phyloP scores from a whole-genome alignment of 2,888 invertebrate genomes.

The Antheraea assamensis region DNA sequence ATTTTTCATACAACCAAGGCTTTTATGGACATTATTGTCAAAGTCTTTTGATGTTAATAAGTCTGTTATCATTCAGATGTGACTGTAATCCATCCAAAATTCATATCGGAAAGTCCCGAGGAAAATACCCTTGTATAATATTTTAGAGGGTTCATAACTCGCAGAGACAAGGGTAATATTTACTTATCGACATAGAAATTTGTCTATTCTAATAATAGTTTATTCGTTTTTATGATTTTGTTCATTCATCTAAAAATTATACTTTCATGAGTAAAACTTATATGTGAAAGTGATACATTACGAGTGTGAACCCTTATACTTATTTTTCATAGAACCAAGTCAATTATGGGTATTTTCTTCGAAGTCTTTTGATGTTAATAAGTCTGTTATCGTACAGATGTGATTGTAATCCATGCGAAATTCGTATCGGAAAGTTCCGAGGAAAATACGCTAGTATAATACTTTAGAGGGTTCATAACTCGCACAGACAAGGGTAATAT shows the following conservation, averaged over 20 bases:
- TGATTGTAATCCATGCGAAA: slow-evolving; percentile 45
- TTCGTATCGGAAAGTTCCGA: slow-evolving; percentile 38
- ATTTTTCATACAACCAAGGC: neutral
- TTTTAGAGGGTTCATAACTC: slow-evolving; percentile 66
- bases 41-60: slow-evolving; percentile 7
- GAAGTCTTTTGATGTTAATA: slow-evolving; percentile 2
- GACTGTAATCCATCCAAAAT: slow-evolving; percentile 44
- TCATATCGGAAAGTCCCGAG: slow-evolving; percentile 38
- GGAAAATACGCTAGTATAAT: slow-evolving; percentile 58
- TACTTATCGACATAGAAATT: slow-evolving; percentile 77
- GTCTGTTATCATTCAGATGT: neutral
- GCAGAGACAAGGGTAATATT: slow-evolving; percentile 71
- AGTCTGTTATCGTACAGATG: neutral
- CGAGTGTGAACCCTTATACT: neutral
- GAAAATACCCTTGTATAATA: slow-evolving; percentile 58
- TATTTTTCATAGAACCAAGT: neutral
- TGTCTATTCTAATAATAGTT: neutral
- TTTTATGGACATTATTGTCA: neutral
- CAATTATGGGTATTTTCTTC: neutral
- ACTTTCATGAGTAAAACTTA: neutral
- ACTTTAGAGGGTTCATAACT: slow-evolving; percentile 65
- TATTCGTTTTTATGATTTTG: neutral
- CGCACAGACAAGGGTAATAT: slow-evolving; percentile 70
- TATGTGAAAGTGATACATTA: neutral
- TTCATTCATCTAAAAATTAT: neutral